phyloP scores from a whole-genome alignment of 92 coral and sea anemone genomes.

The Parazoanthus swiftii region DNA sequence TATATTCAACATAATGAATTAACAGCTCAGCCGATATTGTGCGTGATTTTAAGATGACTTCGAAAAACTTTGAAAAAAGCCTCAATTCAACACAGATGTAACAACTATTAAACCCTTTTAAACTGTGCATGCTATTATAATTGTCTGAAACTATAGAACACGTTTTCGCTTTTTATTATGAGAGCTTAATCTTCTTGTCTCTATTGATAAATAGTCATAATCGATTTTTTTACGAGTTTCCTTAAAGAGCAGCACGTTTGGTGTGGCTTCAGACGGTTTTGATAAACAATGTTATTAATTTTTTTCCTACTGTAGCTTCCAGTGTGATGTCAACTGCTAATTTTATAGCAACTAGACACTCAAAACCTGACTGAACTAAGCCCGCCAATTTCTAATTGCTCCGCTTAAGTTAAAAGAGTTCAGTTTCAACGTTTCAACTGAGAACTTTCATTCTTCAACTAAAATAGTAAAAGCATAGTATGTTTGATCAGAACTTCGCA shows the following conservation, averaged over 20 bases:
- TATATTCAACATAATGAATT: neutral
- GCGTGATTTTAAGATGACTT: neutral
- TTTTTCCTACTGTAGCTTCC: neutral
- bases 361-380: neutral
- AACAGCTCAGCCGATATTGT: neutral
- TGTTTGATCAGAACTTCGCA: too few species aligned
- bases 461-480: too few species aligned
- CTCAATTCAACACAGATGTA: neutral
- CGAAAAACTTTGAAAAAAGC: neutral
- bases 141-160: neutral
- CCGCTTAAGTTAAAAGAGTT: neutral
- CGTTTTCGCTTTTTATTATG: neutral
- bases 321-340: neutral
- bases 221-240: neutral
- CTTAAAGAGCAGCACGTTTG: neutral
- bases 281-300: too few species aligned
- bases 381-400: neutral
- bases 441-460: too few species aligned
- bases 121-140: neutral
- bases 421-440: too few species aligned
- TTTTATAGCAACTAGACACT: neutral
- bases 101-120: neutral
- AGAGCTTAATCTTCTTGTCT: neutral
- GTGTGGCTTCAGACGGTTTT: neutral
- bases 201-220: too few species aligned